Percentiles rank a stretch among this genome's conserved stretches.
phyloP scores from a whole-genome alignment of 2,797 vertebrate species.

The Danio albolineatus region DNA sequence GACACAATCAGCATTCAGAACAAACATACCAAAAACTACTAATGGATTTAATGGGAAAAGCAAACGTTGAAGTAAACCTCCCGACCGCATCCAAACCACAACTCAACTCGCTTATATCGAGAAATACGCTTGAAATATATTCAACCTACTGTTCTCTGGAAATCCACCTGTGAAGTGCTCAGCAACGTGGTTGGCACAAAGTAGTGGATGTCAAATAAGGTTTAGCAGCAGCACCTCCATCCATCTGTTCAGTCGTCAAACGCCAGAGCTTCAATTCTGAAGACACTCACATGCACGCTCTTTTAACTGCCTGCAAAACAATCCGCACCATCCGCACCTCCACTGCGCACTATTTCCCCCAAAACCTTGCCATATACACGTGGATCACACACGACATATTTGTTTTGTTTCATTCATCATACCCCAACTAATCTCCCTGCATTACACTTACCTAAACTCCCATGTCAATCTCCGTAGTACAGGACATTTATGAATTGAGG shows the following conservation, averaged over 20 bases:
- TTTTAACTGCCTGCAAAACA: constrained; percentile 67
- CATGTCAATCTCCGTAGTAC: neutral
- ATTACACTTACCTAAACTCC: constrained; percentile 37
- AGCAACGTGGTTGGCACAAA: constrained; percentile 32
- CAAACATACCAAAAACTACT: neutral
- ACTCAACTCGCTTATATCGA: neutral
- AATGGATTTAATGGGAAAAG: neutral
- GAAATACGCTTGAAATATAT: neutral
- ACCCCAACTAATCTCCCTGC: neutral
- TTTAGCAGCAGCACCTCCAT: constrained; percentile 64
- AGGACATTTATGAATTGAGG: neutral
- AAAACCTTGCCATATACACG: neutral
- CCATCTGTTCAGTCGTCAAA: constrained; percentile 59
- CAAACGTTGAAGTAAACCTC: neutral
- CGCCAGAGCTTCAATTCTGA: constrained; percentile 3
- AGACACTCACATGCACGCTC: constrained; percentile 47
- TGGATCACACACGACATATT: neutral
- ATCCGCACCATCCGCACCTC: constrained; percentile 43
- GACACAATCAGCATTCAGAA: neutral
- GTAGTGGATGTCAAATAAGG: constrained; percentile 55
- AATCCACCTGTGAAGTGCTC: constrained; percentile 61
- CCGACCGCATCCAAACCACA: neutral
- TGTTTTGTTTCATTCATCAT: neutral
- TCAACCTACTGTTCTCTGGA: constrained; percentile 69
- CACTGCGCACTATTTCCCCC: constrained; percentile 59